Evolutionary conservation across 1,140 invertebrate genomes (phyloP).

Genomic region (Alviniconcha marisindica): DNA sequence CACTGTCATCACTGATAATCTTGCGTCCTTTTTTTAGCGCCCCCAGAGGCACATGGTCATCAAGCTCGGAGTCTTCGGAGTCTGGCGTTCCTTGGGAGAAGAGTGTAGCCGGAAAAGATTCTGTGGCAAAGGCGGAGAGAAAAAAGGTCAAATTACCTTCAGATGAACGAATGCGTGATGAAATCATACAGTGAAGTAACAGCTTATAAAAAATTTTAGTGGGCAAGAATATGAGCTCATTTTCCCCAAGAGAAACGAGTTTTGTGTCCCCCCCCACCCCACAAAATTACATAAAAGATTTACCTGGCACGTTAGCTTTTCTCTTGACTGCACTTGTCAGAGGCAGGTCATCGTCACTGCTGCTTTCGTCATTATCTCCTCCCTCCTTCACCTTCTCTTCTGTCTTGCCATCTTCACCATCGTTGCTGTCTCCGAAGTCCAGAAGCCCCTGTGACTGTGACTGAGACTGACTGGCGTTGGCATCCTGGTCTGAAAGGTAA

Average conservation of each 20-base stretch:
- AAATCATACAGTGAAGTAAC: no score
- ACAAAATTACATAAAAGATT: background rate
- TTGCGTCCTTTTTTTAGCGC: slow-evolving; percentile 48
- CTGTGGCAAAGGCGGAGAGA: slow-evolving; percentile 52
- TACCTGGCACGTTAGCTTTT: background rate
- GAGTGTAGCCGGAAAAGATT: slow-evolving; percentile 66
- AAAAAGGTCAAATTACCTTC: no score
- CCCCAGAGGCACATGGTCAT: slow-evolving; percentile 65
- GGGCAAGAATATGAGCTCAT: background rate
- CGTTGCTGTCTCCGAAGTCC: slow-evolving; percentile 21
- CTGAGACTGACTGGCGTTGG: background rate
- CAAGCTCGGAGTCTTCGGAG: slow-evolving; percentile 60
- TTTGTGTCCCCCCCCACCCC: background rate
- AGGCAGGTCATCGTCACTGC: slow-evolving; percentile 5
- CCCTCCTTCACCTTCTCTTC: background rate
- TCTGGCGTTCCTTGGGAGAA: slow-evolving; percentile 51
- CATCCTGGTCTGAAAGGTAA: background rate
- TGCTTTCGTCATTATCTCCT: background rate
- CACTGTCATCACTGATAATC: slow-evolving; percentile 53
- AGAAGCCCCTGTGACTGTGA: slow-evolving; percentile 15
- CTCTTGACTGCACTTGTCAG: background rate
- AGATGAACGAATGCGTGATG: no score
- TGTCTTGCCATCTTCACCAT: background rate
- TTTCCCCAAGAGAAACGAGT: background rate
- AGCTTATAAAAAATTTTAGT: background rate